A percentile compares a stretch with the other conserved stretches of the same genome.
phyloP scores from a whole-genome alignment of 1,140 invertebrate species.

The Sarcophaga bullata region DNA sequence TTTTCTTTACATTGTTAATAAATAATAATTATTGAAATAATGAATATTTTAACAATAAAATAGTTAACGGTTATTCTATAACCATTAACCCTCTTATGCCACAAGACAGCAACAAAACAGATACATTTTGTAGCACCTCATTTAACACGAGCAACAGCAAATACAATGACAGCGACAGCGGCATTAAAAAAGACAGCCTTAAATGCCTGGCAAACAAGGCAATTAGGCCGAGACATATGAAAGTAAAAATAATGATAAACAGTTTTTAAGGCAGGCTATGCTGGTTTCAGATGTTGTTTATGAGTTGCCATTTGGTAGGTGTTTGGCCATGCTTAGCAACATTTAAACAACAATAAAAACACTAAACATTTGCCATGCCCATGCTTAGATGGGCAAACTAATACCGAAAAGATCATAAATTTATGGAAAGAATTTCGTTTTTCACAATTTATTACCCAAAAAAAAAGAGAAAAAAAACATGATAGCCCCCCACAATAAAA shows the following conservation, averaged over 20 bases:
- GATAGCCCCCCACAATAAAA: neutral
- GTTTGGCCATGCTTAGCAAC: neutral
- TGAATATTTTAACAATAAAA: slow-evolving; percentile 25
- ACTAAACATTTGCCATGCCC: neutral
- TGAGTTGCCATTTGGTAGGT: neutral
- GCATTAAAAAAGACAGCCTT: neutral
- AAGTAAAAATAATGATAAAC: neutral
- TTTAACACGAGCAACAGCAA: neutral
- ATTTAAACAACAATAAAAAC: neutral
- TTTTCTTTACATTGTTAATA: slow-evolving; percentile 6
- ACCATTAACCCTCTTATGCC: neutral
- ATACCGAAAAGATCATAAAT: slow-evolving; percentile 29
- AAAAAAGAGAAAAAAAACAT: neutral
- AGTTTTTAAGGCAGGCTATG: neutral
- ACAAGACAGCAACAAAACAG: neutral
- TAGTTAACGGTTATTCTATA: neutral
- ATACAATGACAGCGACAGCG: neutral
- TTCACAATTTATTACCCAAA: slow-evolving; percentile 21
- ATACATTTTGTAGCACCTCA: neutral
- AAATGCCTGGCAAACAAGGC: neutral
- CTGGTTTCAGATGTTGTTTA: neutral
- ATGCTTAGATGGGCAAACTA: neutral
- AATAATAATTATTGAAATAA: slow-evolving; percentile 25
- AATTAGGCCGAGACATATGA: too few relatives aligned
- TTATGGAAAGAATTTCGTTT: slow-evolving; percentile 11